Evolutionary conservation across 2,113 vertebrate species (phyloP).

Genomic region (Oncorhynchus mykiss): DNA sequence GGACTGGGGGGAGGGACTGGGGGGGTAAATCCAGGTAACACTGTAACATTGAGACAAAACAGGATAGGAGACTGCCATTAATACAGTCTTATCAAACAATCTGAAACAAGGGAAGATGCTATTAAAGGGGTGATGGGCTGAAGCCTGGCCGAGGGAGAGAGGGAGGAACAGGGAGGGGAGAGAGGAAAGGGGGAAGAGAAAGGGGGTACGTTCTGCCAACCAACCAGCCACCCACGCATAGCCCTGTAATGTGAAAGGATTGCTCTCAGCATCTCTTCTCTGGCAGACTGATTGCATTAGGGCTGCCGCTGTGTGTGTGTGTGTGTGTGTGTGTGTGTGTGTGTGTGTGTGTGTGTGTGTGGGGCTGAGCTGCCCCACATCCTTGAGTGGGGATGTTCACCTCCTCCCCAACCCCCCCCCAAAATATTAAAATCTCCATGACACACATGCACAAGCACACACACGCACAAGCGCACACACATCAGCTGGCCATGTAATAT

Average conservation of each 20-base stretch:
- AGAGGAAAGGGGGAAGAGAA: background rate
- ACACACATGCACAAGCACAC: constrained; percentile 11
- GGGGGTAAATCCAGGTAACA: too few species aligned
- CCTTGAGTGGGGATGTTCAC: constrained; percentile 23
- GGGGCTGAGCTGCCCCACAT: constrained; percentile 18
- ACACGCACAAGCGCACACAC: constrained; percentile 1
- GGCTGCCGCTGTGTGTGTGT: constrained; percentile 9
- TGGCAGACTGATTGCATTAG: constrained; percentile 45
- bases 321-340: too few species aligned
- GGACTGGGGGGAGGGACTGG: too few species aligned
- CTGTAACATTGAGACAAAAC: too few species aligned
- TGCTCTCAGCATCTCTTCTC: constrained; percentile 24
- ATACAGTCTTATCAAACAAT: too few species aligned
- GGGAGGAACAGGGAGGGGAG: background rate
- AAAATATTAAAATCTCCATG: background rate
- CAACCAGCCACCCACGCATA: constrained; percentile 20
- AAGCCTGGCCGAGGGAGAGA: background rate
- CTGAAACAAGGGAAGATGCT: too few species aligned
- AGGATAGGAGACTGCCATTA: too few species aligned
- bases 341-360: too few species aligned
- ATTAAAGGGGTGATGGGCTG: too few species aligned
- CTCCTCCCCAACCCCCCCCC: background rate
- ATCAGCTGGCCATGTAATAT: constrained; percentile 19
- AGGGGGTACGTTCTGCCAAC: constrained; percentile 1
- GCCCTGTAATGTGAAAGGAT: constrained; percentile 36